Base-by-base conservation (phyloP, 2,888 invertebrate species). In the Steinernema hermaphroditum region DNA sequence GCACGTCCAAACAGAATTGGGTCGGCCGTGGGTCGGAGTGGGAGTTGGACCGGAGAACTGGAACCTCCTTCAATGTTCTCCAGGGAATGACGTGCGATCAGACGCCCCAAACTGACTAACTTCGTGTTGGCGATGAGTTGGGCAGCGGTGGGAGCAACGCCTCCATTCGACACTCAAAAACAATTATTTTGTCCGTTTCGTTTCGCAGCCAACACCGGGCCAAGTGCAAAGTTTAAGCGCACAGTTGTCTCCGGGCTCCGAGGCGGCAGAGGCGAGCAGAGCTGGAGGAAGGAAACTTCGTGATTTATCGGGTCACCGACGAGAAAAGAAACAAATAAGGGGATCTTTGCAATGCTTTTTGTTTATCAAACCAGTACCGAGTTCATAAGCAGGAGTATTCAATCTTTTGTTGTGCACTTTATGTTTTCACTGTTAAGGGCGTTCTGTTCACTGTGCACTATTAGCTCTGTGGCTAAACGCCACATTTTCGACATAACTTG, bases 221-320 rank as follows among this genome's bases (percentile, higher is more conserved):
- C 62, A 62, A 62, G 62, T 62, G 62, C 62, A 62, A 62, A 62
- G 62, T 62, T 62, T 62, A 62, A 62, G 62, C 62, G 62, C 62
- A 62, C 62, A 62, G 62, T 62, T 62, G 62, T 62, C n/a, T 62
- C 14, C 2, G 24, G 22, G 50, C n/a, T 46, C 22, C 50, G 1
- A 1, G 50, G 46, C 2, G 46, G 19, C n/a, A 46, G 46, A 19
- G 50, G 12, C 50, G 50, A 9, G 24, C 22, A 12, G 19, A 22
- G n/a, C 12, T 50, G 22, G 24, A 50, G 24, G 50, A 50, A 50
- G 50, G 22, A 50, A 50, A 50, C 22, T 50, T 50, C 24, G 50
- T 22, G 50, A 46, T 46, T 46, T 46, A 46, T 46, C 12, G 46
- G 46, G 22, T 46, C n/a, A 19, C 22, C 46, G n/a, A 24, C 22